Base-by-base conservation (phyloP, 1,140 invertebrate species). In the Neodiprion lecontei region DNA sequence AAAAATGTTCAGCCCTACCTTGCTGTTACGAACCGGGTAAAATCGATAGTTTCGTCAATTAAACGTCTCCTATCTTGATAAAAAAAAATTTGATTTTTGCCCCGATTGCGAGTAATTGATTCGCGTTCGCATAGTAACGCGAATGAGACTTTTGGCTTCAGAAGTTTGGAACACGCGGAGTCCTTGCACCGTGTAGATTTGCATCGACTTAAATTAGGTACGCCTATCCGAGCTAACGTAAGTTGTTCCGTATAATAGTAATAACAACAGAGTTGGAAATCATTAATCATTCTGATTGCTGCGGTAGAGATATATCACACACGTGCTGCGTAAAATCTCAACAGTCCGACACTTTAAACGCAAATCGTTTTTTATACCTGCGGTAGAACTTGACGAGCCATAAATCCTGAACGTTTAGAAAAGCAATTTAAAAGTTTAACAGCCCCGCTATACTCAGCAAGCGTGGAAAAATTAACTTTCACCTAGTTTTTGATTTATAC, bases 371-470 rank as follows among this genome's bases (percentile, higher is more conserved):
- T 9, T 40, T 40, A 40, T 61, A 61, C 53, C 7, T 61, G 53
- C 28, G 28, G n/a, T 14, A 8, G 53, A 61, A 61, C 4, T 61
- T 61, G 53, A 61, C n/a, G n/a, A 61, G 53, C 53, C 53, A 61
- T 61, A 61, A 61, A 61, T 61, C 53, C 9, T 61, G 11, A 61
- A 61, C 53, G 53, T 17, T 61, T 14, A 61, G 11, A 61, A 61
- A 61, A 61, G 53, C 53, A 61, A 61, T 61, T 61, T 61, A 61
- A 61, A 61, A 61, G 53, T 61, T 61, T 61, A 14, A 40, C 28
- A 40, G 28, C 28, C 28, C 5, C 1, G 28, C 28, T 40, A 40
- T 40, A 40, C 28, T 40, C 28, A 40, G 28, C 2, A 40, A 40
- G 28, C 28, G 28, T 40, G 28, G 28, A 40, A 40, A 40, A 40